Conservation (phyloP, 2,797 vertebrate genomes). For the Xenopus petersii region DNA sequence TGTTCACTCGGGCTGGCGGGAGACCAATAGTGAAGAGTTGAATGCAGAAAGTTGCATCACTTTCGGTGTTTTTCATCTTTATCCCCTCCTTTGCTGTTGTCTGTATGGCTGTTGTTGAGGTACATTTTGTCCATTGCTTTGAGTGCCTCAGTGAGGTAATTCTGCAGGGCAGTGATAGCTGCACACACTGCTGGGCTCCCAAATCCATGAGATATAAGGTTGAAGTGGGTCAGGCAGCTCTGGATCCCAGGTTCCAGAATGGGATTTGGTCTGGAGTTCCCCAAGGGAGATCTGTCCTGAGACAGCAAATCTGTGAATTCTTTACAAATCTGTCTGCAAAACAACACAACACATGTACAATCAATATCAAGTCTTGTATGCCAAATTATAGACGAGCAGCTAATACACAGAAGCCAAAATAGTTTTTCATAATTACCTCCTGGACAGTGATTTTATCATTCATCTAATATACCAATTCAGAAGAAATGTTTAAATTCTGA, state of each 20-base stretch:
- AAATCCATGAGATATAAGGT: slow-evolving; percentile 98
- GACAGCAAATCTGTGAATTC: slow-evolving; percentile 99
- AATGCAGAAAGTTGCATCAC: slow-evolving; percentile 70
- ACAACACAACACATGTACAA: slow-evolving; percentile 30
- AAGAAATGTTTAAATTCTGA: too few relatives aligned
- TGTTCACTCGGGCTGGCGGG: slow-evolving; percentile 56
- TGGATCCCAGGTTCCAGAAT: slow-evolving; percentile 98
- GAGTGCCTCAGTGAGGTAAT: slow-evolving; percentile 99
- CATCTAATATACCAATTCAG: too few relatives aligned
- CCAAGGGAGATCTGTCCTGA: slow-evolving; percentile 97
- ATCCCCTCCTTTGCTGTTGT: slow-evolving; percentile 93
- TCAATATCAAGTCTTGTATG: too few relatives aligned
- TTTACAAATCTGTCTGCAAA: slow-evolving; percentile 96
- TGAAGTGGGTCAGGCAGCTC: slow-evolving; percentile 99
- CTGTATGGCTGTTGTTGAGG: slow-evolving; percentile 98
- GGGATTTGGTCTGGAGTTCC: slow-evolving; percentile 94
- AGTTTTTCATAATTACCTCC: too few relatives aligned
- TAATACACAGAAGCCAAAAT: slow-evolving; percentile 45
- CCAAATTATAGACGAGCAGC: slow-evolving; percentile 29
- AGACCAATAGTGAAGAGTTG: slow-evolving; percentile 35
- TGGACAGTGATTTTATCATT: too few relatives aligned
- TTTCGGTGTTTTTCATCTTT: slow-evolving; percentile 99
- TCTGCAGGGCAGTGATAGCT: slow-evolving; percentile 95
- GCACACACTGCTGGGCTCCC: slow-evolving; percentile 96
- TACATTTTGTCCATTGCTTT: slow-evolving; percentile 99